phyloP scores from a whole-genome alignment of 1,140 invertebrate genomes.

The Drosophila serrata region DNA sequence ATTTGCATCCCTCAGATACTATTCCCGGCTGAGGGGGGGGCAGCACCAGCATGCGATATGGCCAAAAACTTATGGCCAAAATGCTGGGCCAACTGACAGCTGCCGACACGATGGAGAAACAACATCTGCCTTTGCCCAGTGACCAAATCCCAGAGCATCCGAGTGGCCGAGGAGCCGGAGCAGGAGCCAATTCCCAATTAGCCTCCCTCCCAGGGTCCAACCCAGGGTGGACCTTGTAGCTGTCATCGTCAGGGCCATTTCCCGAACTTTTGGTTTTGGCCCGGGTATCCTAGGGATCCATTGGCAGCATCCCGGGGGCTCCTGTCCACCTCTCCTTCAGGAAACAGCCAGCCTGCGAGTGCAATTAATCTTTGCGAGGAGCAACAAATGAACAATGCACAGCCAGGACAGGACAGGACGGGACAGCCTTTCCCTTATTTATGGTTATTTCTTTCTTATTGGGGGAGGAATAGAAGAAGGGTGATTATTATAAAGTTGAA shows the following conservation, averaged over 20 bases:
- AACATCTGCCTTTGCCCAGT: slow-evolving; percentile 12
- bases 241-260: slow-evolving; percentile 27
- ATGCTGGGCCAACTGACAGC: slow-evolving; percentile 11
- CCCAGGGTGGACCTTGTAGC: slow-evolving; percentile 5
- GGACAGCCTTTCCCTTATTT: neutral
- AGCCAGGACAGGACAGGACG: neutral
- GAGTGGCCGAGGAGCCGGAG: too few relatives aligned
- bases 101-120: slow-evolving; percentile 23
- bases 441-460: neutral
- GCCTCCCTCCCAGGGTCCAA: neutral
- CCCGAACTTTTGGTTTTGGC: slow-evolving; percentile 13
- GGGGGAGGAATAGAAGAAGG: too few relatives aligned
- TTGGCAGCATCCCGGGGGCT: slow-evolving; percentile 17
- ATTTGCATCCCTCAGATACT: slow-evolving; percentile 10
- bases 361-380: slow-evolving; percentile 42
- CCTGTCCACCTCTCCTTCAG: neutral
- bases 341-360: slow-evolving; percentile 13
- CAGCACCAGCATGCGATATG: slow-evolving; percentile 10
- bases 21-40: slow-evolving; percentile 4
- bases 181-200: slow-evolving; percentile 1
- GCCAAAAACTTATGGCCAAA: slow-evolving; percentile 18
- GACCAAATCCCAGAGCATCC: slow-evolving; percentile 5
- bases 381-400: slow-evolving; percentile 41
- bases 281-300: slow-evolving; percentile 31
- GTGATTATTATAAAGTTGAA: neutral